Base-by-base conservation (phyloP, 2,113 vertebrate genomes). In the Aramus guarauna region DNA sequence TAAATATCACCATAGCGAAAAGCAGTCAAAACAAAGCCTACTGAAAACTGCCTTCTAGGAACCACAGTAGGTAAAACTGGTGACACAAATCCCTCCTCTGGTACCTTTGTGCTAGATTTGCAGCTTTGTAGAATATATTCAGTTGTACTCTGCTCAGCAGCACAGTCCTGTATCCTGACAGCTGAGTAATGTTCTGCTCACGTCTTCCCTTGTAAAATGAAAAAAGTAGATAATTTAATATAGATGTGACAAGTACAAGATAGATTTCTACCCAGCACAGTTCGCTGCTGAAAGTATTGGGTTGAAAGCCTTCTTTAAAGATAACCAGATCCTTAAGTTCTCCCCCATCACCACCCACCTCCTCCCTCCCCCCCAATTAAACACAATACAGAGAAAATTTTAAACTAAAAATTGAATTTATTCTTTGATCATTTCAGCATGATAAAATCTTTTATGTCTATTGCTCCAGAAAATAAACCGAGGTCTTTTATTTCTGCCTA, bases 211-310 rank as follows among this genome's bases (percentile, higher is more conserved):
- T 96, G 90, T 97, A 96, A 98, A 97, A 97, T 90, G 96, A 97
- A 97, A 97, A 97, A 97, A 97, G 86, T 90, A 94, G 92, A 94
- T 97, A 91, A 98, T 97, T 97, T 97, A 98, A 92, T 97, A 98
- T 85, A 88, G 82, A 92, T 87, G 81, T 97, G 96, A 95, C 96
- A 98, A 95, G 89, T 80, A 55, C 79, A 94, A 95, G 94, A 97
- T 86, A 90, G 83, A 97, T 94, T 95, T 92, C 96, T 88, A 91
- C 66, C 76, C 56, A 93, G 75, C 93, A 75, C 66, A 73, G 88
- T 79, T 96, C 96, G 72, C 76, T 84, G 77, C 88, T 91, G 79
- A 91, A 96, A 80, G 67, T 68, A 87, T 88, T 85, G 64, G 50
- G 56, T 41, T 92, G 77, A 91, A 96, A 96, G 81, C 92, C 80